Base-by-base conservation (phyloP, 2,888 invertebrate genomes). In the Malachius bipustulatus region DNA sequence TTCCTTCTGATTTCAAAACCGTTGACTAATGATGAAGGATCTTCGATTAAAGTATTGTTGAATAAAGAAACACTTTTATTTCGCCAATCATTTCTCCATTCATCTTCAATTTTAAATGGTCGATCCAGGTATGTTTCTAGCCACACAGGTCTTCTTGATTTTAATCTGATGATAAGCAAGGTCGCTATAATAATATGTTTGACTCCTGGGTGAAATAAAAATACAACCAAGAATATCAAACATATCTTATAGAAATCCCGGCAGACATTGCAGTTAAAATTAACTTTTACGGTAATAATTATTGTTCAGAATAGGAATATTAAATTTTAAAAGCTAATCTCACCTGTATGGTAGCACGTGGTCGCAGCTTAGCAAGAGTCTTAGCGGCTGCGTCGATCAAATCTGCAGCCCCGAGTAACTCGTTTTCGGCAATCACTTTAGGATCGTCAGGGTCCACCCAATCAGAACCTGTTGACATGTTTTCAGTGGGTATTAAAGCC, bases 171-270 rank as follows among this genome's bases (percentile, higher is more conserved):
- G n/a, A n/a, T n/a, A n/a, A n/a, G n/a, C 8, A 32, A 13, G 13
- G 50, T 69, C 74, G 74, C 87, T 73, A 70, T 85, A 81, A 81
- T 83, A 87, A 96, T 94, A 97, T 93, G 96, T 94, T 89, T 90
- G 91, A 91, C 87, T 91, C 88, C 87, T 80, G 94, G 94, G 90
- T 88, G 90, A 81, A 71, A 69, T 59, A 56, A 51, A 67, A 66
- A 68, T 69, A 88, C 91, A 94, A 97, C 96, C 97, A 97, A 97
- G 96, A 96, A 96, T 97, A 97, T 94, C 96, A 97, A 97, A 97
- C 97, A 97, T 97, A 97, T 97, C 96, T 94, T 67, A 83, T 77
- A 70, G 81, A 66, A 69, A n/a, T n/a, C n/a, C n/a, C n/a, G n/a
- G n/a, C n/a, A n/a, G n/a, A n/a, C n/a, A n/a, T n/a, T n/a, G n/a